Conservation (phyloP, 2,113 vertebrate species). For the Toxotes chatareus region DNA sequence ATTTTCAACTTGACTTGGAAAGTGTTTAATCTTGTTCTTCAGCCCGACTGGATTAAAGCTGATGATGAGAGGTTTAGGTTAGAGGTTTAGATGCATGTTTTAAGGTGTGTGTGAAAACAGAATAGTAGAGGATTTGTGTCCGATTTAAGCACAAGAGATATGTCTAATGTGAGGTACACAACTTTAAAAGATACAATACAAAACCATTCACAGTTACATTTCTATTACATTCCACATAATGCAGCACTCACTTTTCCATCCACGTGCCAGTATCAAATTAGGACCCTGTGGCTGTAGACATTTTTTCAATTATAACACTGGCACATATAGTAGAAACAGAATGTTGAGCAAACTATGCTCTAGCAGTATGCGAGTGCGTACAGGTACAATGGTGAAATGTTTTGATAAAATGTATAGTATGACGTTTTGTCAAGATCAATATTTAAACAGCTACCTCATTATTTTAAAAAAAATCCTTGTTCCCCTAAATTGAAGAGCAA, state of each 20-base stretch:
- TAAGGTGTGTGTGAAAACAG: background rate
- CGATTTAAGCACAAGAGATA: background rate
- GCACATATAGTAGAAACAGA: background rate
- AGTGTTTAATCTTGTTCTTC: background rate
- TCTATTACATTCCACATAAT: background rate
- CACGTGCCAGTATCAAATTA: background rate
- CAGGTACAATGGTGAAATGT: background rate
- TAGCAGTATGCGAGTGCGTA: background rate
- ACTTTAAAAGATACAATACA: too few species aligned
- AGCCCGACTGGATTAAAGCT: background rate
- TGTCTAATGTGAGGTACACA: too few species aligned
- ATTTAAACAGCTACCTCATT: conserved; percentile 12
- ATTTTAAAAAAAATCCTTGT: background rate
- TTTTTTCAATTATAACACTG: background rate
- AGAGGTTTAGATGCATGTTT: background rate
- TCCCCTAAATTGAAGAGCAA: background rate
- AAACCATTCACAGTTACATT: too few species aligned
- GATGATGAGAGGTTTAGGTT: background rate
- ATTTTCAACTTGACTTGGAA: too few species aligned
- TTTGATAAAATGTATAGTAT: background rate
- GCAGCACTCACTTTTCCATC: background rate
- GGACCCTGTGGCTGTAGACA: background rate
- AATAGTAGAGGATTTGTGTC: background rate
- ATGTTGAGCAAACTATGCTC: background rate
- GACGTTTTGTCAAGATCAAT: conserved; percentile 22